A percentile compares a stretch with the other conserved stretches of the same genome.
Evolutionary conservation across 1,140 invertebrate genomes (phyloP).

Genomic region (Rhysida immarginata): DNA sequence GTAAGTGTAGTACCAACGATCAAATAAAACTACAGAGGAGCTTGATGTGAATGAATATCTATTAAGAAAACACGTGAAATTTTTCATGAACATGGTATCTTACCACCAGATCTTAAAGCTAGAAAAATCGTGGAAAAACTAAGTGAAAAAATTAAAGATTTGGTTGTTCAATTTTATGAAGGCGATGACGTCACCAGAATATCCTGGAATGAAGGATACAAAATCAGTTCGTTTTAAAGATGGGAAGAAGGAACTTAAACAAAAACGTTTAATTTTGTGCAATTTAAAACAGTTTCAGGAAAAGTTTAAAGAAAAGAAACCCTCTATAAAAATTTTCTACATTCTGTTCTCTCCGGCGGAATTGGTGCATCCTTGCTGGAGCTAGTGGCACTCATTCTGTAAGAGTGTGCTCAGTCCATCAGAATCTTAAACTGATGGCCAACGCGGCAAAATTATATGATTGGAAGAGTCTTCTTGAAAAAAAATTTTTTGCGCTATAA

Average conservation of each 20-base stretch:
- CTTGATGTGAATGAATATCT: neutral
- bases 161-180: neutral
- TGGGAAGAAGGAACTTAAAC: neutral
- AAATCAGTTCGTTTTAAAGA: neutral
- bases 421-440: neutral
- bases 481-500: neutral
- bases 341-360: neutral
- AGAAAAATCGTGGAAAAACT: neutral
- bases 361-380: no score
- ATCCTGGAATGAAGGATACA: neutral
- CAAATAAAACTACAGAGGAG: no score
- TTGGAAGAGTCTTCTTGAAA: no score
- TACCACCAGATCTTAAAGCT: neutral
- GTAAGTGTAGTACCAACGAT: neutral
- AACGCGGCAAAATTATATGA: neutral
- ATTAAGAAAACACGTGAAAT: neutral
- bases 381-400: no score
- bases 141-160: neutral
- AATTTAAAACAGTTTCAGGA: neutral
- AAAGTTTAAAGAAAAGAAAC: neutral
- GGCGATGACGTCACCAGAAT: neutral
- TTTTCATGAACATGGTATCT: neutral
- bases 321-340: neutral
- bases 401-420: neutral
- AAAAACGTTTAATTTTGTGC: neutral